Evolutionary conservation across 2,113 vertebrate genomes (phyloP), one percentile per base, ranked within the genome.

Genomic region (Danionella cerebrum): DNA sequence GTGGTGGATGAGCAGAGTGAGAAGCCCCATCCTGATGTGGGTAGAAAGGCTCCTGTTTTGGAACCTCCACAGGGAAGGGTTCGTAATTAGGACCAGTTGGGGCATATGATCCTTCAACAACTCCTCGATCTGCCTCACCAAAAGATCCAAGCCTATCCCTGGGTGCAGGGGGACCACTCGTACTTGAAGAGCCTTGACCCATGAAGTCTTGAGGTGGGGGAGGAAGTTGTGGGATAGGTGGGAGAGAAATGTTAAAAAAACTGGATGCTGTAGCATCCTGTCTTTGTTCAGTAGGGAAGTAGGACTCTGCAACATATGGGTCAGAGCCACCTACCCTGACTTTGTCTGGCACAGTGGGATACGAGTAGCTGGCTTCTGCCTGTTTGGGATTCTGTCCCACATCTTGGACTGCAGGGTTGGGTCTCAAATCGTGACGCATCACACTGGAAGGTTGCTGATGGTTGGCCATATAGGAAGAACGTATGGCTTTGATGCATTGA

Each of bases 141-240:
- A 16, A 29, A 8, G 42, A 13, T 35, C 51, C 29, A 4, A 59
- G 71, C 16, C 72, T 67, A 29, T 78, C 71, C 0, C 14, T 31
- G 9, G 63, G 68, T n/a, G 70, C 57, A 60, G 67, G 67, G 6
- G 44, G 3, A 3, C 44, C 29, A 16, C 62, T 48, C 2, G 18
- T 22, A 0, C 7, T 52, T 0, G 66, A 62, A 0, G 71, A 3
- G 3, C 45, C 57, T 2, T 69, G 35, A 2, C 18, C 3, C 1
- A 81, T 64, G 63, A 84, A 85, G 25, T 54, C 31, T 1, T 12
- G 53, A 5, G 81, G 82, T 14, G 84, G 84, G 1, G 83, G 81
- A 16, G 86, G 82, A 5, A 86, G 64, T 18, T 78, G 55, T 10
- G 88, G 85, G 38, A 88, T 79, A 2, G 85, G 86, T 47, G 88